Evolutionary conservation across 2,113 vertebrate genomes (phyloP), one percentile per base, ranked within the genome.

Genomic region (Synchiropus splendidus): DNA sequence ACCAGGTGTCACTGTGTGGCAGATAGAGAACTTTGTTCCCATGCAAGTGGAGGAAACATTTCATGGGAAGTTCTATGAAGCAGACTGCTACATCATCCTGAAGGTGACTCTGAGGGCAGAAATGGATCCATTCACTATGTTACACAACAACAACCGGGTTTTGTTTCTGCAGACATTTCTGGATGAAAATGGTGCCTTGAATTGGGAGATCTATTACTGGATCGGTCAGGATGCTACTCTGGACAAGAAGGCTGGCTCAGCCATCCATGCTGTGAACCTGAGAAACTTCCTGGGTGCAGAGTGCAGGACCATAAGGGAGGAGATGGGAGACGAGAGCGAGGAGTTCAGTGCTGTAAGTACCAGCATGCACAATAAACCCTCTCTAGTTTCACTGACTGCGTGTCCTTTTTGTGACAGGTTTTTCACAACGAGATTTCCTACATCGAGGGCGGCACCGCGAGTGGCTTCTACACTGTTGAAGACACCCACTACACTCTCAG

Each of bases 141-240:
- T 8, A 27, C 21, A 27, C 8, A 5, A 8, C 8, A 27, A 27
- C 4, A 27, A 27, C 4, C 21, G 8, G 8, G 21, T 37, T 21
- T 18, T 39, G 16, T 4, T 9, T 17, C 37, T 34, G 4, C 48
- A 99, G 95, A 95, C 93, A 1, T 90, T 75, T 48, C 78, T 97
- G 70, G 95, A 98, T 2, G 92, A 95, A 14, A 97, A 89, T 0
- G 85, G 92, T 1, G 83, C 90, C 1, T 61, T 98, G 37, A 91
- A 14, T 80, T 99, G 94, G 94, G 83, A 94, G 51, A 98, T 99
- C 69, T 98, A 74, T 71, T 98, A 98, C 82, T 99, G 95, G 95
- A 99, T 99, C 0, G 95, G 95, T 1, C 91, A 94, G 78, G 91
- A 94, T 6, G 80, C 94, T 67, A 91, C 94, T 0, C 77, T 99